Conservation (phyloP, 2,113 vertebrate genomes). For the Sceloporus undulatus region DNA sequence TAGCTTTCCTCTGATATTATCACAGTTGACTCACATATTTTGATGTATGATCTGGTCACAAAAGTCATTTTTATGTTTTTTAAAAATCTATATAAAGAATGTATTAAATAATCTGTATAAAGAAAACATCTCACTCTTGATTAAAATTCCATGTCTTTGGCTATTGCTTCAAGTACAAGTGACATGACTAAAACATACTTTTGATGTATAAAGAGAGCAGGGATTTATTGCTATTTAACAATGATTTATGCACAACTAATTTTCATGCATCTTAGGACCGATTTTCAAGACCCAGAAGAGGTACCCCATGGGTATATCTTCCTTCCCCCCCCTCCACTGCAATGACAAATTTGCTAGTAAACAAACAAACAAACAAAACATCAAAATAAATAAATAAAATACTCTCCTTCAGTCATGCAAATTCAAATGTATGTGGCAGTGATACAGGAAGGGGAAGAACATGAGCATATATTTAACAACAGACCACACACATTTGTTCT, state of each 20-base stretch:
- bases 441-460: background rate
- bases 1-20: slow-evolving; percentile 48
- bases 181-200: background rate
- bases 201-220: background rate
- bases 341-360: background rate
- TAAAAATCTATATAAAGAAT: slow-evolving; percentile 13
- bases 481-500: no score
- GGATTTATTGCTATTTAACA: slow-evolving; percentile 7
- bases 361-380: no score
- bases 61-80: slow-evolving; percentile 8
- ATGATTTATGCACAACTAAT: background rate
- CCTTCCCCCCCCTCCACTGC: background rate
- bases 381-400: no score
- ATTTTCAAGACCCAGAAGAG: background rate
- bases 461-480: no score
- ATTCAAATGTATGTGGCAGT: background rate
- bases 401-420: background rate
- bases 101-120: slow-evolving; percentile 1
- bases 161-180: slow-evolving; percentile 14
- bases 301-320: background rate
- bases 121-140: slow-evolving; percentile 34
- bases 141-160: slow-evolving; percentile 2
- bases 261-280: background rate
- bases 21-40: slow-evolving; percentile 42
- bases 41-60: slow-evolving; percentile 24